A percentile compares a stretch with the other conserved stretches of the same genome.
phyloP scores from a whole-genome alignment of 1,140 invertebrate species.

The Rhynchophorus ferrugineus region DNA sequence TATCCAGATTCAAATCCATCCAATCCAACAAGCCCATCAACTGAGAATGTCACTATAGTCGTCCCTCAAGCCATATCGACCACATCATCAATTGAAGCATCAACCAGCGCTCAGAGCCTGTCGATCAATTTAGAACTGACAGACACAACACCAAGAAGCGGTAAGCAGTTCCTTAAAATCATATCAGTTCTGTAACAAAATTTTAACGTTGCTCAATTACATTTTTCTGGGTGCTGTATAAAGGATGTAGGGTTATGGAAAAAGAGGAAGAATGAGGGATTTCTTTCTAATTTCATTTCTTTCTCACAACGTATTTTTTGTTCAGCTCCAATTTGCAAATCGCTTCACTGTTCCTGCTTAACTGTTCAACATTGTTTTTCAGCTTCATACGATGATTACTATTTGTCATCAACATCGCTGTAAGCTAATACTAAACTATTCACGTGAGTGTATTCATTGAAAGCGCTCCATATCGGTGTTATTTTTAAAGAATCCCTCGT shows the following conservation, averaged over 20 bases:
- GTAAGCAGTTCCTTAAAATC: too few relatives aligned
- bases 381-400: slow-evolving; percentile 52
- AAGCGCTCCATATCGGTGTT: background rate
- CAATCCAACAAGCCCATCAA: slow-evolving; percentile 43
- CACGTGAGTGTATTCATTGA: slow-evolving; percentile 22
- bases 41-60: slow-evolving; percentile 52
- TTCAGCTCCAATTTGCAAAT: too few relatives aligned
- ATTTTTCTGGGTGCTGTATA: too few relatives aligned
- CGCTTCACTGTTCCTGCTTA: too few relatives aligned
- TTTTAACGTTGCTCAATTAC: too few relatives aligned
- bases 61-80: slow-evolving; percentile 44
- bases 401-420: slow-evolving; percentile 53
- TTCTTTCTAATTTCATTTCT: too few relatives aligned
- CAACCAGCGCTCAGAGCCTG: slow-evolving; percentile 3
- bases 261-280: too few relatives aligned
- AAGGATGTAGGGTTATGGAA: too few relatives aligned
- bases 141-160: background rate
- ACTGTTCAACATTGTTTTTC: slow-evolving; percentile 23
- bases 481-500: background rate
- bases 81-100: slow-evolving; percentile 38
- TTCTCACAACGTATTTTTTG: too few relatives aligned
- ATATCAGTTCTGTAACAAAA: too few relatives aligned
- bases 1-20: slow-evolving; percentile 24
- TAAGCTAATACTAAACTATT: slow-evolving; percentile 30
- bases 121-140: background rate